Percentiles rank a stretch among this genome's conserved stretches.
phyloP scores from a whole-genome alignment of 2,888 invertebrate genomes.

The Metopia argyrocephala region DNA sequence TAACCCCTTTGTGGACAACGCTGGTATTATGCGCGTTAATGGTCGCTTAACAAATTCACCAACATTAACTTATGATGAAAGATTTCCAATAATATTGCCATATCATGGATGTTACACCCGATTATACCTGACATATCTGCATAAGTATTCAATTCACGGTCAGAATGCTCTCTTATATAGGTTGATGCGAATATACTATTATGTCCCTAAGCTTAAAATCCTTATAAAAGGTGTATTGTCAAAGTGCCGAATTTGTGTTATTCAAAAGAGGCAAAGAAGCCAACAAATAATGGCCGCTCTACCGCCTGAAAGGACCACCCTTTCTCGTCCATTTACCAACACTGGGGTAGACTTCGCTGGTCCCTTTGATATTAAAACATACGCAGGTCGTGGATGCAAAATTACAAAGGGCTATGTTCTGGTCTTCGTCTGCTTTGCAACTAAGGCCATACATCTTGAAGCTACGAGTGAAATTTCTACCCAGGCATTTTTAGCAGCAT shows the following conservation, averaged over 20 bases:
- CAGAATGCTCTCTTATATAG: conserved; percentile 9
- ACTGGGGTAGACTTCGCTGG: conserved; percentile 48
- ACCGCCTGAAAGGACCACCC: too few relatives aligned
- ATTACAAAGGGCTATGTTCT: too few relatives aligned
- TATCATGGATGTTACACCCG: not conserved
- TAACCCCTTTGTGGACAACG: conserved; percentile 4
- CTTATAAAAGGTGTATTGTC: not conserved
- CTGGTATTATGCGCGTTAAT: conserved; percentile 6
- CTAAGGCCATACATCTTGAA: too few relatives aligned
- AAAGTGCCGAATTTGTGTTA: not conserved
- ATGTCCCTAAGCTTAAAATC: not conserved
- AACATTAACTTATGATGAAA: not conserved
- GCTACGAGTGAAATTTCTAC: too few relatives aligned
- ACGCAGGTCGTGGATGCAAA: too few relatives aligned
- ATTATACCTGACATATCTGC: not conserved
- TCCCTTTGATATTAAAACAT: conserved; percentile 32
- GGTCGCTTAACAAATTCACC: not conserved
- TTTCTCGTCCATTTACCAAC: too few relatives aligned
- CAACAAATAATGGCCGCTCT: too few relatives aligned
- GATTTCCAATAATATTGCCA: conserved; percentile 12
- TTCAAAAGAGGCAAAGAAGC: too few relatives aligned
- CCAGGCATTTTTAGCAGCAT: too few relatives aligned
- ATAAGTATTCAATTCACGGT: too few relatives aligned
- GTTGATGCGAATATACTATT: too few relatives aligned
- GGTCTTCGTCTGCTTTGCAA: too few relatives aligned